Conservation (phyloP, 2,797 vertebrate genomes). For the Scolopax rusticola region DNA sequence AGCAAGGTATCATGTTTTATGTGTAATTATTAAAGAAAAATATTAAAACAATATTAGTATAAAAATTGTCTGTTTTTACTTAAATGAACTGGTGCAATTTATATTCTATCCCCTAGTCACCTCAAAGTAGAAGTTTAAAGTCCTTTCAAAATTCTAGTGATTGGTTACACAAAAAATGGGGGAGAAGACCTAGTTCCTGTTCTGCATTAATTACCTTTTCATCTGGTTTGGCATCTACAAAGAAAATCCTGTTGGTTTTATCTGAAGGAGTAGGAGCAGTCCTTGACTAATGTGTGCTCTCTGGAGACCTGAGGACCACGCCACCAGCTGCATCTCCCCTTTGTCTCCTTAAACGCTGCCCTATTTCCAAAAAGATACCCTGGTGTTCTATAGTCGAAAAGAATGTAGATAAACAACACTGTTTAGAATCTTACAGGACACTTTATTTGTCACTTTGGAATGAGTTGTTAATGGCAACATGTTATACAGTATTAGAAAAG, state of each 20-base stretch:
- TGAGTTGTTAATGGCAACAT: not conserved
- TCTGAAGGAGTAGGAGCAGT: not conserved
- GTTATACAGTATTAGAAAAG: conserved; percentile 21
- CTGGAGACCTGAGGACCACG: too few relatives aligned
- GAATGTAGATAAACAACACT: not conserved
- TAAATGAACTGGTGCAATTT: not conserved
- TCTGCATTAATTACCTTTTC: not conserved
- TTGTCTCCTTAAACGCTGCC: not conserved
- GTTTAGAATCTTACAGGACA: not conserved
- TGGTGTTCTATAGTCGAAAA: not conserved
- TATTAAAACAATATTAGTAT: not conserved
- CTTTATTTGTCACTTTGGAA: conserved; percentile 45
- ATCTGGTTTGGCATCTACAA: not conserved
- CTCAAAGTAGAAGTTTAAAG: not conserved
- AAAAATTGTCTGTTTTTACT: not conserved
- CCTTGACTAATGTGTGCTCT: not conserved
- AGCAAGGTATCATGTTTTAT: not conserved
- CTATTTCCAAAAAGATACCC: not conserved
- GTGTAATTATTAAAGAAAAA: not conserved
- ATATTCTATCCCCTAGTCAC: not conserved
- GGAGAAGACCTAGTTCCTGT: not conserved
- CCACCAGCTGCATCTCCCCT: not conserved
- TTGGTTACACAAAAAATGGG: not conserved
- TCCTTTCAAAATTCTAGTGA: not conserved
- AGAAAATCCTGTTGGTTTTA: not conserved